Base-by-base conservation (phyloP, 1,140 invertebrate genomes). In the Dolichoris vasculosae region DNA sequence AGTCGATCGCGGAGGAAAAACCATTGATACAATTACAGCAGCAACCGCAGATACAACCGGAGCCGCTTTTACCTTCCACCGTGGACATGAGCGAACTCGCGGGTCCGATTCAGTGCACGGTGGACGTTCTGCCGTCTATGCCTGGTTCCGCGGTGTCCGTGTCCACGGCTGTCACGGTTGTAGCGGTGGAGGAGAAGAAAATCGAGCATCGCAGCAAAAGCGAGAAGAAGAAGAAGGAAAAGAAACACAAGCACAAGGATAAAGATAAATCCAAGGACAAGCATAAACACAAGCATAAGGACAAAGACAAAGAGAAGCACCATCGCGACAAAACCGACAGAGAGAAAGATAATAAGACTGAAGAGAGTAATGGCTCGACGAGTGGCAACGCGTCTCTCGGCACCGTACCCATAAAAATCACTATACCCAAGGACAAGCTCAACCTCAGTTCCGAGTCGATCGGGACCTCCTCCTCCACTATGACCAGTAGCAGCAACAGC, bases 171-270 rank as follows among this genome's bases (percentile, higher is more conserved):
- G 87, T 88, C 38, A 85, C 88, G 0, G 82, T 89, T 0, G 26
- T 86, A 17, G 20, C 38, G 13, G 48, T 20, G 13, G 89, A 91
- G 32, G 90, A 90, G 17, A 92, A 93, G 38, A 92, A 92, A 93
- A 92, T 87, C 26, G 92, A 94, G 51, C 91, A 93, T 85, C 93
- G 94, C 48, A 94, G 94, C 67, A 94, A 94, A 87, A 94, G 94
- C 85, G 93, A 94, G 59, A 94, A 95, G 89, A 96, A 96, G 88
- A 95, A 95, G 87, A 95, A 95, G 85, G 95, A 95, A 87, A 95
- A 96, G 77, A 95, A 95, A 87, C 95, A 95, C 87, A 95, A 94
- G 88, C 94, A 95, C 88, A 96, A 96, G 88, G 95, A 95, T 35
- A 96, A 95, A 89, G 93, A 94, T 17, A 95, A 92, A 26, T 95